Evolutionary conservation across 2,888 invertebrate species (phyloP), one percentile per base, ranked within the genome.

Genomic region (Strigamia transsilvanica): DNA sequence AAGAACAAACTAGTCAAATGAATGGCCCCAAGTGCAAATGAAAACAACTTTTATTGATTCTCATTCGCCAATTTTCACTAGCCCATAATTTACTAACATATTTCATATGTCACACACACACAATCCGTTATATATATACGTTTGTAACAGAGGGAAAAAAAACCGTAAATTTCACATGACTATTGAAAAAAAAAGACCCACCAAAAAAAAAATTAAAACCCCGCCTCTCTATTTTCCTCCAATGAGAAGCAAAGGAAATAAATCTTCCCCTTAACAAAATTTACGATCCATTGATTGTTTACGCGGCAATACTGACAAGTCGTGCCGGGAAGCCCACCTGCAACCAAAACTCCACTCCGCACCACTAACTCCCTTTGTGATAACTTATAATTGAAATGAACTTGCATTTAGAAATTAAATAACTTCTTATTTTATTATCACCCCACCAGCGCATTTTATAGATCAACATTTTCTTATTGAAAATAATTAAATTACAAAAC

Each of bases 1-100:
- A 56, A 56, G 56, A 56, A 56, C 56, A 56, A 56, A 56, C 56
- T 56, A 56, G 56, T 56, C 56, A 56, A 56, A 56, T 56, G 56
- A 56, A 56, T 56, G 56, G 56, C 56, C 56, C 56, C 56, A 56
- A 56, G 56, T 56, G 56, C 56, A 56, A 56, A 56, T 56, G 56
- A 56, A 56, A 56, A 56, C 56, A 56, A 56, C 56, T 56, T 56
- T 56, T 56, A 56, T 56, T 56, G 56, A 56, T 56, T 56, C 56
- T 56, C 56, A 56, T 56, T 56, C 56, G 56, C 56, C 56, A 56
- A 56, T 56, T 56, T 56, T 18, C 56, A 56, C 56, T 21, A 56
- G 56, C 56, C 56, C 56, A 56, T 56, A 56, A 56, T 56, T 56
- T 56, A 56, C 56, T 56, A 56, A 56, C 56, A 56, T 56, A 56